Evolutionary conservation across 1,140 invertebrate genomes (phyloP).

Genomic region (Meloidogyne hapla): DNA sequence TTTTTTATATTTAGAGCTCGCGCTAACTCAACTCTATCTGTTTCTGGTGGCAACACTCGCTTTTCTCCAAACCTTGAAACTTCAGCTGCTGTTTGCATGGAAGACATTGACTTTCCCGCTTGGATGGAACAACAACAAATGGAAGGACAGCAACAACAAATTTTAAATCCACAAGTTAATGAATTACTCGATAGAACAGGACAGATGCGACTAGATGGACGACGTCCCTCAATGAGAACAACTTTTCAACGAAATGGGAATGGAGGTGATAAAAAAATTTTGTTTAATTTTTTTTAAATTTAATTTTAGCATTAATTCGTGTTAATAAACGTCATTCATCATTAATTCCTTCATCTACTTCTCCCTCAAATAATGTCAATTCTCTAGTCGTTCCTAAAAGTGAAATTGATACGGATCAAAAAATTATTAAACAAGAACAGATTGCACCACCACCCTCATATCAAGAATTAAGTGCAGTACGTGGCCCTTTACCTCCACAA

Average conservation of each 20-base stretch:
- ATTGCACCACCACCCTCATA: conserved; percentile 54
- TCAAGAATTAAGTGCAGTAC: conserved; percentile 56
- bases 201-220: conserved; percentile 29
- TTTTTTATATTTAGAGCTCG: conserved; percentile 40
- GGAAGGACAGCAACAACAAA: conserved; percentile 2
- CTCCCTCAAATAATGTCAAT: conserved; percentile 1
- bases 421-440: conserved; percentile 41
- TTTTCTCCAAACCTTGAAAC: conserved; percentile 52
- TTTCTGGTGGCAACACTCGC: conserved; percentile 41
- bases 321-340: conserved; percentile 11
- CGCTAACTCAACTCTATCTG: conserved; percentile 56
- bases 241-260: conserved; percentile 10
- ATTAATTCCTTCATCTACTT: background rate
- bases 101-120: conserved; percentile 59
- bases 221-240: background rate
- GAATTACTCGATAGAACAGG: conserved; percentile 56
- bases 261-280: background rate
- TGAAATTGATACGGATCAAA: conserved; percentile 26
- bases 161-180: conserved; percentile 47
- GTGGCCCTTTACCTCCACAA: conserved; percentile 28
- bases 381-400: conserved; percentile 31
- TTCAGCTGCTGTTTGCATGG: conserved; percentile 34
- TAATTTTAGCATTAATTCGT: conserved; percentile 17
- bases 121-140: conserved; percentile 44
- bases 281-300: background rate